Conservation (phyloP, 2,113 vertebrate genomes). For the Diadophis punctatus region DNA sequence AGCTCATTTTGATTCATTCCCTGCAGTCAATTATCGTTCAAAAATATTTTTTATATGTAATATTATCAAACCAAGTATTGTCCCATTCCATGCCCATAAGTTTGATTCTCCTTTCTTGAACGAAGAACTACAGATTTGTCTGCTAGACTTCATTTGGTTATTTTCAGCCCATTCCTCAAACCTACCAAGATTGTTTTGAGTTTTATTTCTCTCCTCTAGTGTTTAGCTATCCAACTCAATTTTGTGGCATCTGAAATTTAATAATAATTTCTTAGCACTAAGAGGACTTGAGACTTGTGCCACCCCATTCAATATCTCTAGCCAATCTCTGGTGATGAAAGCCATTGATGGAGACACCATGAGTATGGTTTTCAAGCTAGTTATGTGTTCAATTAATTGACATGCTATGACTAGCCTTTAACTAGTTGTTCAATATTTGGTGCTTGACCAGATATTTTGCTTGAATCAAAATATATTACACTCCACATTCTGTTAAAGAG, state of each 20-base stretch:
- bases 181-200: not conserved
- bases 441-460: not conserved
- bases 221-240: not conserved
- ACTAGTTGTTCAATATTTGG: not conserved
- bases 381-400: not conserved
- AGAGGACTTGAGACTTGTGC: not conserved
- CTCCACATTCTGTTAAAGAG: not conserved
- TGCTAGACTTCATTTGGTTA: not conserved
- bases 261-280: not conserved
- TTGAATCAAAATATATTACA: not conserved
- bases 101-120: not conserved
- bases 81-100: not conserved
- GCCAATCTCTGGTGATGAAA: not conserved
- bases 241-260: not conserved
- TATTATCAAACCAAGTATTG: not conserved
- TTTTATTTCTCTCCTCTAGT: not conserved
- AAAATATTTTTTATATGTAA: not conserved
- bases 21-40: not conserved
- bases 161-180: not conserved
- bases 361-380: not conserved
- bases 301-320: not conserved
- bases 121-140: not conserved
- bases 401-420: not conserved
- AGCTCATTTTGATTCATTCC: not conserved
- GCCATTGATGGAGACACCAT: not conserved